A percentile compares a stretch with the other conserved stretches of the same genome.
Evolutionary conservation across 2,888 invertebrate genomes (phyloP).

Genomic region (Dyspetes luteomarginatus): DNA sequence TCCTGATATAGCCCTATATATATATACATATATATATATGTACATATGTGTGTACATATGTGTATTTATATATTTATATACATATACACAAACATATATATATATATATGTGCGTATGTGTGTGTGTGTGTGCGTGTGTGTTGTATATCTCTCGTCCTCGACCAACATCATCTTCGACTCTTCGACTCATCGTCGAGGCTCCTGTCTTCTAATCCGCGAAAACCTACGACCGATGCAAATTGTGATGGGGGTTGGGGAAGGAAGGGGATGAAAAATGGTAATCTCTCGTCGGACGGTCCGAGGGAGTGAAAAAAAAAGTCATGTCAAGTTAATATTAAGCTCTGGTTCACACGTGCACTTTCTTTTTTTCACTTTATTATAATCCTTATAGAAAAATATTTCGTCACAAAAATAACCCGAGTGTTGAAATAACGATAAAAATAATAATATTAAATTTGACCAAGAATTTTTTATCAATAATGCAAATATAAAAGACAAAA

Average conservation of each 20-base stretch:
- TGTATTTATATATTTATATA: too few species aligned
- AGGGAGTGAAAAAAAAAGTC: conserved; percentile 68
- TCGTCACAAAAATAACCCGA: too few species aligned
- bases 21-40: too few species aligned
- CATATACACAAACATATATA: conserved; percentile 5
- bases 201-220: conserved; percentile 75
- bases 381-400: too few species aligned
- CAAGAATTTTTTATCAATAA: too few species aligned
- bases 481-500: too few species aligned
- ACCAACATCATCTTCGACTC: conserved; percentile 19
- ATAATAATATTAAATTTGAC: too few species aligned
- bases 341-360: conserved; percentile 37
- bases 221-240: conserved; percentile 78
- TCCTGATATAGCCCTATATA: conserved; percentile 46
- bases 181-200: conserved; percentile 32
- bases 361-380: too few species aligned
- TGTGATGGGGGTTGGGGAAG: conserved; percentile 61
- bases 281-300: conserved; percentile 68
- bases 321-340: conserved; percentile 64
- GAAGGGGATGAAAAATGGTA: conserved; percentile 68
- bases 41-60: too few species aligned
- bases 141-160: not conserved
- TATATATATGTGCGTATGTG: too few species aligned
- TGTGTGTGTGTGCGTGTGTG: too few species aligned
- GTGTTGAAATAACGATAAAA: too few species aligned